phyloP scores from a whole-genome alignment of 2,797 vertebrate genomes.

The Poeciliopsis turneri region DNA sequence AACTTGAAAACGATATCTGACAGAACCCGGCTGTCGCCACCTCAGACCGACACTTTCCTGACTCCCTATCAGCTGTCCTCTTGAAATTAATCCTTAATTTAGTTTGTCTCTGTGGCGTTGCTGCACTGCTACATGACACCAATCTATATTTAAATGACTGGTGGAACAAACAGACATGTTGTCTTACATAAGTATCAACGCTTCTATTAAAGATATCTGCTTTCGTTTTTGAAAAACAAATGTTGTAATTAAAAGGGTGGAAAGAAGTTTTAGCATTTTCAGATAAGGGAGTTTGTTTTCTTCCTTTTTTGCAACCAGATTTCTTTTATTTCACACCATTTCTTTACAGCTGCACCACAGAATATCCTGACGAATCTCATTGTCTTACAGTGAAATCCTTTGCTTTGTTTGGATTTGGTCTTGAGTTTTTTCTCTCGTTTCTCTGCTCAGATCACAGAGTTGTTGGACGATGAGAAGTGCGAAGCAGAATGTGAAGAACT shows the following conservation, averaged over 20 bases:
- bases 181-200: neutral
- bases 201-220: slow-evolving; percentile 10
- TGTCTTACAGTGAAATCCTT: neutral
- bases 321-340: neutral
- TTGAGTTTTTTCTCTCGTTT: slow-evolving; percentile 4
- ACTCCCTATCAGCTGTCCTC: slow-evolving; percentile 2
- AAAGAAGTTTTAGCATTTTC: neutral
- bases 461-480: slow-evolving; percentile 91
- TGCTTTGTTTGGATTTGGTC: neutral
- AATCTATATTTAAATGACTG: slow-evolving; percentile 46
- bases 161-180: slow-evolving; percentile 30
- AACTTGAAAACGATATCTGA: slow-evolving; percentile 37
- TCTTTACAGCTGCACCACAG: neutral
- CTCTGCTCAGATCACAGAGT: slow-evolving; percentile 79
- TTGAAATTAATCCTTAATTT: slow-evolving; percentile 1
- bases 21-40: slow-evolving; percentile 2
- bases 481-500: slow-evolving; percentile 92
- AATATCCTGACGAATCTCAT: neutral
- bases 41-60: neutral
- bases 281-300: no score
- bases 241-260: neutral
- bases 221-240: neutral
- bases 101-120: slow-evolving; percentile 4
- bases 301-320: no score
- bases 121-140: slow-evolving; percentile 23